These are phyloP conservation scores for Tychaedon coryphoeus DNA, from an alignment of 2,113 vertebrate genomes.

Conservation along the genomic window DNA sequence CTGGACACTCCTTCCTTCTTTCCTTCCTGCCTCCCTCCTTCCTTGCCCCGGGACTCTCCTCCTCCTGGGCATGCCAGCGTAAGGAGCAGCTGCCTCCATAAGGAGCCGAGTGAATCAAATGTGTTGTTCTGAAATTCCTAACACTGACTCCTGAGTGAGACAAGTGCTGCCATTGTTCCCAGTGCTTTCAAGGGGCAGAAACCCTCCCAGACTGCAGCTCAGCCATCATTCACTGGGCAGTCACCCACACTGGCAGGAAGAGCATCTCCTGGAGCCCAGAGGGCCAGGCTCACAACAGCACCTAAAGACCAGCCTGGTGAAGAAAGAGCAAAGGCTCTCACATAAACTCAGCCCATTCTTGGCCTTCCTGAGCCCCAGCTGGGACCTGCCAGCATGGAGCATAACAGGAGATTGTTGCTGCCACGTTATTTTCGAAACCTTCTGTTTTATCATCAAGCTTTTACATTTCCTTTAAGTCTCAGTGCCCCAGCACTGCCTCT, in stretches of 20 bases:
- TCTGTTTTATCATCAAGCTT: neutral
- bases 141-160: neutral
- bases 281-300: rapidly evolving
- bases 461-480: neutral
- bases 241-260: neutral
- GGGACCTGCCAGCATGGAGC: neutral
- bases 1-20: too few species aligned
- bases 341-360: neutral
- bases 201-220: neutral
- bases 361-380: neutral
- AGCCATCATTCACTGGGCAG: neutral
- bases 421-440: neutral
- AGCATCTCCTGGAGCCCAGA: neutral
- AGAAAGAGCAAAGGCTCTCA: neutral
- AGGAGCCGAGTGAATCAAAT: neutral
- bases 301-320: neutral
- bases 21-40: neutral
- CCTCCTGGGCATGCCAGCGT: too few species aligned
- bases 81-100: neutral
- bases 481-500: neutral
- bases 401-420: neutral
- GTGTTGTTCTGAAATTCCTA: neutral
- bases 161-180: neutral
- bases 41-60: neutral
- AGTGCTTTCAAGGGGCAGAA: neutral